phyloP scores from a whole-genome alignment of 2,888 invertebrate species.

The Muschampia plurimacula region DNA sequence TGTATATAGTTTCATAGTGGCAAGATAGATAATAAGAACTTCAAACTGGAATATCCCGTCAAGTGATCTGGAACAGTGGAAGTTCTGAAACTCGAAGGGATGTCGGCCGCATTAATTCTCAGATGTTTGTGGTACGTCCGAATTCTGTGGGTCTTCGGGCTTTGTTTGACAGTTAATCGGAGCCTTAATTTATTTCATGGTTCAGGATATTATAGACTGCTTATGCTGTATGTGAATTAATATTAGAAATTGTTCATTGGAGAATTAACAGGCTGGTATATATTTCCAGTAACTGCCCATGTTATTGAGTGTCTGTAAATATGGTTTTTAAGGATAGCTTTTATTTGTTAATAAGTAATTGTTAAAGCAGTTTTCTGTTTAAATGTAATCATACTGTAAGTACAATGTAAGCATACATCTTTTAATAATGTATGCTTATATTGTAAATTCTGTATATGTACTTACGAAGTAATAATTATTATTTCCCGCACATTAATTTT shows the following conservation, averaged over 20 bases:
- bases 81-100: constrained; percentile 14
- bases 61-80: not conserved
- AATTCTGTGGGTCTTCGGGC: constrained; percentile 11
- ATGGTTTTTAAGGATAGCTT: not conserved
- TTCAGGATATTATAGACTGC: not conserved
- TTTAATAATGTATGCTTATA: too few species aligned
- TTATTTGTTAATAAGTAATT: too few species aligned
- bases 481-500: too few species aligned
- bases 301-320: not conserved
- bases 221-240: not conserved
- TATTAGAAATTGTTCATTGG: not conserved
- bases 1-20: not conserved
- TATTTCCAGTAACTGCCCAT: not conserved
- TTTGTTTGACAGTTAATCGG: not conserved
- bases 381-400: too few species aligned
- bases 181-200: constrained; percentile 1
- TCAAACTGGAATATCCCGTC: not conserved
- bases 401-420: too few species aligned
- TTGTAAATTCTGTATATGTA: too few species aligned
- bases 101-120: constrained; percentile 16
- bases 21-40: not conserved
- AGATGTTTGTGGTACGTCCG: constrained; percentile 22
- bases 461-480: too few species aligned
- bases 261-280: not conserved
- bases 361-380: not conserved